These are phyloP conservation scores for Drosophila subobscura DNA, from an alignment of 1,140 invertebrate genomes.

Conservation along the genomic window DNA sequence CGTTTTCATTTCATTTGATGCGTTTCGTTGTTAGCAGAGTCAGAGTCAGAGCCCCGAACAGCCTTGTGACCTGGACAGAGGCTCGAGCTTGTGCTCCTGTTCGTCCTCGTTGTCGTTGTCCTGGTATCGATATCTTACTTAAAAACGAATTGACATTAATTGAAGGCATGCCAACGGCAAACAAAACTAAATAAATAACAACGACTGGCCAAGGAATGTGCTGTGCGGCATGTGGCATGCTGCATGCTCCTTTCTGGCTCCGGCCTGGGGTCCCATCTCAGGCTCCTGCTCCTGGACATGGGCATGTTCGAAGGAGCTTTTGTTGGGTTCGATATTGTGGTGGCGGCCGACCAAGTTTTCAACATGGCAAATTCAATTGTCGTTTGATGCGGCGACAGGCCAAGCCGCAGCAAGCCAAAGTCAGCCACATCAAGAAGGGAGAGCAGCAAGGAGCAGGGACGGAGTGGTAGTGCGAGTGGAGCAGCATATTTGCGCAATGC, in stretches of 20 bases:
- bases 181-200: constrained; percentile 81
- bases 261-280: background rate
- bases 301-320: constrained; percentile 20
- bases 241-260: constrained; percentile 33
- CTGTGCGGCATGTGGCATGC: constrained; percentile 39
- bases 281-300: constrained; percentile 19
- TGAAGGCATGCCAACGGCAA: constrained; percentile 78
- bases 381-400: constrained; percentile 71
- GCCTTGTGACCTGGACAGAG: no score
- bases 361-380: constrained; percentile 82
- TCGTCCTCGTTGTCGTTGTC: constrained; percentile 6
- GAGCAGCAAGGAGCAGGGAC: background rate
- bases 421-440: constrained; percentile 59
- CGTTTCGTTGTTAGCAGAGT: constrained; percentile 36
- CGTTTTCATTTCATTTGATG: constrained; percentile 72
- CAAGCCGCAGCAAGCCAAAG: constrained; percentile 44
- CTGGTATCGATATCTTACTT: constrained; percentile 78
- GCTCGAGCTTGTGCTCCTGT: background rate
- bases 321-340: constrained; percentile 53
- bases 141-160: constrained; percentile 83
- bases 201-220: constrained; percentile 63
- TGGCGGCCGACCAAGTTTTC: constrained; percentile 64
- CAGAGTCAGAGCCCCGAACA: background rate
- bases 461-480: background rate
- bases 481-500: constrained; percentile 69